A percentile compares a stretch with the other conserved stretches of the same genome.
phyloP scores from a whole-genome alignment of 2,797 vertebrate species.

The Chrysocyon brachyurus region DNA sequence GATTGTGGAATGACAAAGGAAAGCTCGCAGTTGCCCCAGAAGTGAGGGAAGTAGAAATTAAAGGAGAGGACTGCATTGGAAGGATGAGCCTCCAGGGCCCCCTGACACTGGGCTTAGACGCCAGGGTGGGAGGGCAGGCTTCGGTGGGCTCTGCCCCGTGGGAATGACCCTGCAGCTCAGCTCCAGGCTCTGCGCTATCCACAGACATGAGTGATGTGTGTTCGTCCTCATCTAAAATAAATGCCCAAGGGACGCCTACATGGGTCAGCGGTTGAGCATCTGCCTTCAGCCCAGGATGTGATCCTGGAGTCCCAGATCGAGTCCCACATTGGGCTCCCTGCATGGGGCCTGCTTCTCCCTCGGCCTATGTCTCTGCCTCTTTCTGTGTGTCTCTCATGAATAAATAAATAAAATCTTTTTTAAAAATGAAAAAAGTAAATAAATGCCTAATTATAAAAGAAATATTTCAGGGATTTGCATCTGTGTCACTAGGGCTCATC shows the following conservation, averaged over 20 bases:
- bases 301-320: too few species aligned
- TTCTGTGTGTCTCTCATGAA: too few species aligned
- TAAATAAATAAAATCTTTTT: too few species aligned
- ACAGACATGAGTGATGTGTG: background rate
- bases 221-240: constrained; percentile 7
- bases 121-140: background rate
- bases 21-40: background rate
- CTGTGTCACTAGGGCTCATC: background rate
- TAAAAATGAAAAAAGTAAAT: background rate
- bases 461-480: background rate
- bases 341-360: too few species aligned
- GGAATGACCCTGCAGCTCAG: background rate
- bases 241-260: background rate
- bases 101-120: background rate
- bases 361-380: too few species aligned
- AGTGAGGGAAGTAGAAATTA: background rate
- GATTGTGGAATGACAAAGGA: background rate
- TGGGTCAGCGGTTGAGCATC: too few species aligned
- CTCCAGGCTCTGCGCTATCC: background rate
- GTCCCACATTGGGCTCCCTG: too few species aligned
- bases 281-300: too few species aligned
- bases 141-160: background rate
- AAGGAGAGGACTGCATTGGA: background rate
- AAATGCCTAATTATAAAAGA: background rate
- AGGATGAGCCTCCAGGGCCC: background rate